These are phyloP conservation scores for Vulpes vulpes DNA, from an alignment of 2,113 vertebrate species.

Conservation along the genomic window DNA sequence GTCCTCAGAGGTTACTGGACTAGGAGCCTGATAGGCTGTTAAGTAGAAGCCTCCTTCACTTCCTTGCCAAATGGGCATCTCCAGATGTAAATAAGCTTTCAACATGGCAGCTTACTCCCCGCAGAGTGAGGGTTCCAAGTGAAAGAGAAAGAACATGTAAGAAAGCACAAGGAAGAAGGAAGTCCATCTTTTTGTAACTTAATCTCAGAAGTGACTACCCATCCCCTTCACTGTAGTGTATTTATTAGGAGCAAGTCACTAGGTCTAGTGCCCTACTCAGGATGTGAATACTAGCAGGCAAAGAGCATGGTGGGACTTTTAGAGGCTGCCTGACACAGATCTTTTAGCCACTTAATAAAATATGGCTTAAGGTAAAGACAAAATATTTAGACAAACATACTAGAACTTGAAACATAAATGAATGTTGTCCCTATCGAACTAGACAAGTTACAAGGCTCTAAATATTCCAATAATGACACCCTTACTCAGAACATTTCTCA, in stretches of 20 bases:
- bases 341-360: conserved; percentile 57
- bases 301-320: not conserved
- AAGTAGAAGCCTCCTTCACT: not conserved
- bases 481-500: conserved; percentile 33
- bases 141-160: not conserved
- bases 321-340: not conserved
- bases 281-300: not conserved
- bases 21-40: not conserved
- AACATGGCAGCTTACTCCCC: not conserved
- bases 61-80: not conserved
- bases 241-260: not conserved
- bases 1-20: not conserved
- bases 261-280: not conserved
- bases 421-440: not conserved
- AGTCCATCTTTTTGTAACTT: conserved; percentile 44
- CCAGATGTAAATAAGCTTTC: not conserved
- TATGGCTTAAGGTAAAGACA: not conserved
- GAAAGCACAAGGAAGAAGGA: conserved; percentile 1
- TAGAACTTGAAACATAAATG: conserved; percentile 32
- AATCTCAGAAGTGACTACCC: not conserved
- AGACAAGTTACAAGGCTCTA: conserved; percentile 34
- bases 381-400: conserved; percentile 16
- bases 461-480: not conserved
- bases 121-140: not conserved
- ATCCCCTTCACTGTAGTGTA: not conserved